Conservation (phyloP, 2,113 vertebrate species). For the Poeciliopsis prolifica region DNA sequence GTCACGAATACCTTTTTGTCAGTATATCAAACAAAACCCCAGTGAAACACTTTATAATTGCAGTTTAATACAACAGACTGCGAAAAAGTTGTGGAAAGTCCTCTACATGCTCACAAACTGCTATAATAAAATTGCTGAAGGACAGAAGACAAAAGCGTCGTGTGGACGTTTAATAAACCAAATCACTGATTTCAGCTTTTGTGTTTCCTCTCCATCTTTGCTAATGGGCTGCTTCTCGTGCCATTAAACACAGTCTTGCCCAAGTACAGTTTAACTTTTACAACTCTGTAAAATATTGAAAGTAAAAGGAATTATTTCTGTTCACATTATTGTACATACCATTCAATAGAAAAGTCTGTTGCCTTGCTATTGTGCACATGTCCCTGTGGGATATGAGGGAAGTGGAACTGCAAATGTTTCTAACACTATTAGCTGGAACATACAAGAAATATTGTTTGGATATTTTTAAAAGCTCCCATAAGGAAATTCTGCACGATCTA, state of each 20-base stretch:
- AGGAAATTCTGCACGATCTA: constrained; percentile 15
- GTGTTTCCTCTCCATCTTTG: constrained; percentile 51
- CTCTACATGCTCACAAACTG: no score
- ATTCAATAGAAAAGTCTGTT: neutral
- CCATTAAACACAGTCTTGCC: constrained; percentile 29
- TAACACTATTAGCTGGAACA: neutral
- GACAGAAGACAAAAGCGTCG: constrained; percentile 41
- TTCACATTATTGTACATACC: neutral
- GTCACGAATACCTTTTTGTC: no score
- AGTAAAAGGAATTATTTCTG: constrained; percentile 11
- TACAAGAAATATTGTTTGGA: neutral
- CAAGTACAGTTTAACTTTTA: constrained; percentile 29
- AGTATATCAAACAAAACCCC: no score
- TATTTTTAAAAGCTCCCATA: constrained; percentile 12
- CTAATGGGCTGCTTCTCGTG: constrained; percentile 66
- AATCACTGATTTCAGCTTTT: constrained; percentile 37
- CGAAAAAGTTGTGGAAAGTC: neutral
- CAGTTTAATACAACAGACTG: neutral
- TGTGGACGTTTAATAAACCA: constrained; percentile 53
- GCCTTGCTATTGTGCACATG: neutral
- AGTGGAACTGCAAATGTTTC: constrained; percentile 5
- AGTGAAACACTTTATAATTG: neutral
- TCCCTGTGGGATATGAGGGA: neutral
- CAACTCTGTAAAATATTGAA: constrained; percentile 16
- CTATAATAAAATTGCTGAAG: no score